Percentiles rank a stretch among this genome's conserved stretches.
These are phyloP conservation scores for Petrophora chlorosata DNA, from an alignment of 2,888 invertebrate species.

Conservation along the genomic window DNA sequence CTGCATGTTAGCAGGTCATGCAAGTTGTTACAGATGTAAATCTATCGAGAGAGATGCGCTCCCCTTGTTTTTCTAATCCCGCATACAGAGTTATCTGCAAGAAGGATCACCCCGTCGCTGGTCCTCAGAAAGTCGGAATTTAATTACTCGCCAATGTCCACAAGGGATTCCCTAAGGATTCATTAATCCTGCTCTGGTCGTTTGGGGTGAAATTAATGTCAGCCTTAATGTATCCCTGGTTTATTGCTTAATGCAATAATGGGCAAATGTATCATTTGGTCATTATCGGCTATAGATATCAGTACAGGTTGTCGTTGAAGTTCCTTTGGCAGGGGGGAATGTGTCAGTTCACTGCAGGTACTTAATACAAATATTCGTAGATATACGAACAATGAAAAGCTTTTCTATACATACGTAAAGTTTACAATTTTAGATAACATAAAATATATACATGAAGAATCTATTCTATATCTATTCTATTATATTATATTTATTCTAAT, in stretches of 20 bases:
- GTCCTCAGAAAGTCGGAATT: constrained; percentile 54
- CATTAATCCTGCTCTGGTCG: constrained; percentile 30
- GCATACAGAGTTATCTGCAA: constrained; percentile 42
- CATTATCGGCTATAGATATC: too few relatives aligned
- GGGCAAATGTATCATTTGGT: not conserved
- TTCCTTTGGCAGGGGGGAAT: too few relatives aligned
- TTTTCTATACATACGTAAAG: too few relatives aligned
- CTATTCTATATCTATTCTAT: too few relatives aligned
- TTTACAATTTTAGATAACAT: too few relatives aligned
- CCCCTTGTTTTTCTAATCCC: constrained; percentile 56
- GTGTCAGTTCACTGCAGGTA: too few relatives aligned
- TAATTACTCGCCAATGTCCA: constrained; percentile 68
- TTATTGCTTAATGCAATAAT: constrained; percentile 7
- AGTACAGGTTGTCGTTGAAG: too few relatives aligned
- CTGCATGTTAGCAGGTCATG: too few relatives aligned
- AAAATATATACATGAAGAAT: too few relatives aligned
- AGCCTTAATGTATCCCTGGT: constrained; percentile 22
- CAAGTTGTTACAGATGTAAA: constrained; percentile 8
- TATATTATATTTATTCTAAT: too few relatives aligned
- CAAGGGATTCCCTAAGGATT: constrained; percentile 44
- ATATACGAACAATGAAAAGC: too few relatives aligned
- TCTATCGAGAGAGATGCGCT: constrained; percentile 26
- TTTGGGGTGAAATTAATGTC: constrained; percentile 28
- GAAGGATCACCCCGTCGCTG: constrained; percentile 46
- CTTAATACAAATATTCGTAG: too few relatives aligned